phyloP scores from a whole-genome alignment of 1,140 invertebrate species.

The Plodia interpunctella region DNA sequence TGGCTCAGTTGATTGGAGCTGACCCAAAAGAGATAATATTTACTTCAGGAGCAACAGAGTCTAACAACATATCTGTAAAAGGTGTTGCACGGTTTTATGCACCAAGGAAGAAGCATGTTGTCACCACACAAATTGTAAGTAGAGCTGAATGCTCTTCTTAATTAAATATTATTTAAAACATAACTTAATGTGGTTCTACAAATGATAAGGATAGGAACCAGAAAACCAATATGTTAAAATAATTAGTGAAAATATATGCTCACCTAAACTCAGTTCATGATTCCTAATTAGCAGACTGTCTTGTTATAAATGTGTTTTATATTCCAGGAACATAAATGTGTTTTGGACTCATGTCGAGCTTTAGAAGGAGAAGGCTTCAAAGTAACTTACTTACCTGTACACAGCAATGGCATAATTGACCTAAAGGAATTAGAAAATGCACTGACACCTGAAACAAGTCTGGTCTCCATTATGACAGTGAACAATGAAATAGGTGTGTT shows the following conservation, averaged over 20 bases:
- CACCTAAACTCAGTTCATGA: too few relatives aligned
- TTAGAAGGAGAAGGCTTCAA: slow-evolving; percentile 97
- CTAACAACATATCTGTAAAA: slow-evolving; percentile 98
- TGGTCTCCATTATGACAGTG: slow-evolving; percentile 98
- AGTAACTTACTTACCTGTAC: slow-evolving; percentile 97
- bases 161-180: too few relatives aligned
- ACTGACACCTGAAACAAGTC: slow-evolving; percentile 92
- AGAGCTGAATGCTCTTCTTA: neutral
- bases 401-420: slow-evolving; percentile 92
- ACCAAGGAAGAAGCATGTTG: slow-evolving; percentile 95
- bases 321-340: slow-evolving; percentile 97
- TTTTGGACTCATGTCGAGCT: slow-evolving; percentile 97
- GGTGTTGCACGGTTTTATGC: slow-evolving; percentile 97
- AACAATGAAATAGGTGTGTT: slow-evolving; percentile 98
- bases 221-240: too few relatives aligned
- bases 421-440: slow-evolving; percentile 88
- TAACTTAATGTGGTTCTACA: too few relatives aligned
- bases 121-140: slow-evolving; percentile 97
- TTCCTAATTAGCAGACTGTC: too few relatives aligned
- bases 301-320: neutral
- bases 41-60: slow-evolving; percentile 99
- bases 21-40: slow-evolving; percentile 99
- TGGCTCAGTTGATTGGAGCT: slow-evolving; percentile 95
- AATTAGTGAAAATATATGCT: too few relatives aligned
- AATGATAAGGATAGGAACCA: too few relatives aligned